These are phyloP conservation scores for Syrphus vitripennis DNA, from an alignment of 2,888 invertebrate genomes.

Conservation along the genomic window DNA sequence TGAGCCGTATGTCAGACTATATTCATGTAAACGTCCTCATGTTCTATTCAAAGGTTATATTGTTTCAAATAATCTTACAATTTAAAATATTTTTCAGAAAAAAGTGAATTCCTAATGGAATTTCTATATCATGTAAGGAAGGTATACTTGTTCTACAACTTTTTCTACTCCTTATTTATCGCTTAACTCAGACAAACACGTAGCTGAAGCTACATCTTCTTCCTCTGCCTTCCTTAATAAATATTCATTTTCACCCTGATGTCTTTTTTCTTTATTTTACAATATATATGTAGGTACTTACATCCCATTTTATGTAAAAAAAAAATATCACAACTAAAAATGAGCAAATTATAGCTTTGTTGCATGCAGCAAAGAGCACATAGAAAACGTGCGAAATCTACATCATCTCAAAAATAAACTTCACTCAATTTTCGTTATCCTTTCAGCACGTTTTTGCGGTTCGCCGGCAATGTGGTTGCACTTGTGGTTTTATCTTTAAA, in stretches of 20 bases:
- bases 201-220: not conserved
- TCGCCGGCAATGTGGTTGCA: not conserved
- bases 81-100: too few relatives aligned
- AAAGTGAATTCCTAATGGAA: too few relatives aligned
- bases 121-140: too few relatives aligned
- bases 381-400: not conserved
- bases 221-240: not conserved
- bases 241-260: not conserved
- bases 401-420: conserved; percentile 5
- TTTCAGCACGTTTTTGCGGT: conserved; percentile 51
- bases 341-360: not conserved
- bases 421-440: conserved; percentile 40
- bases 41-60: too few relatives aligned
- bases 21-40: too few relatives aligned
- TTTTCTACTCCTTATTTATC: too few relatives aligned
- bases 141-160: too few relatives aligned
- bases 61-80: too few relatives aligned
- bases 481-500: not conserved
- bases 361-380: not conserved
- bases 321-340: not conserved
- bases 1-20: too few relatives aligned
- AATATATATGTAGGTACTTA: too few relatives aligned
- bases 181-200: too few relatives aligned
- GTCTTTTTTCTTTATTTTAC: not conserved
- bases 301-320: not conserved